Percentiles rank a stretch among this genome's conserved stretches.
Conservation (phyloP, 2,888 invertebrate species). For the Morinoia aosen region DNA sequence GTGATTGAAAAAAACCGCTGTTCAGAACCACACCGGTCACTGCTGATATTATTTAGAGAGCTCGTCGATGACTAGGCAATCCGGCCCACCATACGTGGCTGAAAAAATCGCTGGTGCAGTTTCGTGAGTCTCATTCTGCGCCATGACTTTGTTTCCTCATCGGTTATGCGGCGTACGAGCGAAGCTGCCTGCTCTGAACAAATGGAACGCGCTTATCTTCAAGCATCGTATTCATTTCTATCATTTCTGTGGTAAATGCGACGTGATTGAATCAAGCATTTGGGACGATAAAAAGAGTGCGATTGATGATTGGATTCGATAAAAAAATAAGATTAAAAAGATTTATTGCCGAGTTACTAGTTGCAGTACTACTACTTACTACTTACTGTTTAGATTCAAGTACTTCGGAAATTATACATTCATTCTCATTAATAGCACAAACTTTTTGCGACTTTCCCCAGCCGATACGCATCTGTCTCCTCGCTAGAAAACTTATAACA, state of each 20-base stretch:
- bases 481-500: no score
- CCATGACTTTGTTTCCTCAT: neutral
- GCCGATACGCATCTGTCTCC: no score
- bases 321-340: no score
- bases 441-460: no score
- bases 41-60: slow-evolving; percentile 2
- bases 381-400: no score
- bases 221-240: neutral
- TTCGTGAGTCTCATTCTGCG: neutral
- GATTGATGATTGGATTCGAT: no score
- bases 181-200: neutral
- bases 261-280: neutral
- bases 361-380: no score
- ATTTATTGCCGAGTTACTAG: no score
- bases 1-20: neutral
- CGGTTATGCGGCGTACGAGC: neutral
- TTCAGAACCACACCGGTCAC: neutral
- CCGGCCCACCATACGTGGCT: neutral
- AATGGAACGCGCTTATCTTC: neutral
- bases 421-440: no score
- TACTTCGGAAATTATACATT: no score
- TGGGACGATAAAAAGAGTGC: no score
- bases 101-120: neutral
- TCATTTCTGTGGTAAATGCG: neutral
- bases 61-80: neutral